phyloP scores from a whole-genome alignment of 2,888 invertebrate species.

The Sclerodermus sp. region DNA sequence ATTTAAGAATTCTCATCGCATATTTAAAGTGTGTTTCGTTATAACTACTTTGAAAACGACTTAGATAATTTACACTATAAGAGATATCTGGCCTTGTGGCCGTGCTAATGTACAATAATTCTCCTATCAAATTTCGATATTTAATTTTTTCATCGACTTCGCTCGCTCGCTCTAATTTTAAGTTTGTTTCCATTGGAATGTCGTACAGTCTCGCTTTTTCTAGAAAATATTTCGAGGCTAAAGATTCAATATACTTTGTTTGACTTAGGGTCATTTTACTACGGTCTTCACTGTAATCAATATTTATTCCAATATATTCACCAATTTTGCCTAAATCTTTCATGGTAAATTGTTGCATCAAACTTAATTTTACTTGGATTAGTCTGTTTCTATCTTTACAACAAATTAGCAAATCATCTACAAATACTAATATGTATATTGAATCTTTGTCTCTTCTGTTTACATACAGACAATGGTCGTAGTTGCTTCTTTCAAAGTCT shows the following conservation, averaged over 20 bases:
- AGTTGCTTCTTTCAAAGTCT: too few relatives aligned
- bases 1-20: conserved; percentile 40
- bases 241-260: conserved; percentile 8
- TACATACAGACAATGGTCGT: too few relatives aligned
- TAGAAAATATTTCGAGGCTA: conserved; percentile 28
- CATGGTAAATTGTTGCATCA: conserved; percentile 20
- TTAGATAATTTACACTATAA: conserved; percentile 46
- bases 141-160: conserved; percentile 24
- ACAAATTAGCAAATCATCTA: conserved; percentile 31
- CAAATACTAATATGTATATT: conserved; percentile 5
- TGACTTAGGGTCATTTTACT: conserved; percentile 35
- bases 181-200: conserved; percentile 42
- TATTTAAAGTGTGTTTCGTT: conserved; percentile 32
- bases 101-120: conserved; percentile 37
- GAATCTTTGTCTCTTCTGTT: too few relatives aligned
- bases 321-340: conserved; percentile 40
- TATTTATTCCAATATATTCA: conserved; percentile 45
- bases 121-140: conserved; percentile 30
- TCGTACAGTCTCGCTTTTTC: conserved; percentile 27
- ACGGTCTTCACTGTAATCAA: conserved; percentile 24
- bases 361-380: conserved; percentile 26
- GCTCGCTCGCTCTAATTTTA: conserved; percentile 16
- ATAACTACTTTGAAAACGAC: conserved; percentile 45
- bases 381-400: conserved; percentile 30
- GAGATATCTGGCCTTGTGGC: conserved; percentile 43